A percentile compares a stretch with the other conserved stretches of the same genome.
Evolutionary conservation across 2,888 invertebrate species (phyloP).

Genomic region (Abrostola tripartita): DNA sequence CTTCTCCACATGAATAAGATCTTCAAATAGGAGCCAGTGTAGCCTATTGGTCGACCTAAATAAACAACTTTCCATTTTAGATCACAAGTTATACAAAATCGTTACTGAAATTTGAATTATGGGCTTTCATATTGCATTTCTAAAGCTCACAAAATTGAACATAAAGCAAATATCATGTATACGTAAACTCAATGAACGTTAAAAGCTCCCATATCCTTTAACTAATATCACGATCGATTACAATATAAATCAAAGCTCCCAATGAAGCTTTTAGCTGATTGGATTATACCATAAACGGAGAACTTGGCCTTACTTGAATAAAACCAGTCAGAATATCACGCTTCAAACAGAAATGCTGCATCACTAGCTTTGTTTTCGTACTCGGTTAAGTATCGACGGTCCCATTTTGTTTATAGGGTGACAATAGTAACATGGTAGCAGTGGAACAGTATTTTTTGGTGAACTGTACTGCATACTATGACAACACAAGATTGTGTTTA

Average conservation of each 20-base stretch:
- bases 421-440: too few species aligned
- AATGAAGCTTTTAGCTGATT: conserved; percentile 57
- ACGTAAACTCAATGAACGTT: conserved; percentile 31
- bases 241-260: conserved; percentile 53
- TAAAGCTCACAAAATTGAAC: too few species aligned
- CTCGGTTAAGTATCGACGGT: conserved; percentile 17
- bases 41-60: too few species aligned
- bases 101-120: too few species aligned
- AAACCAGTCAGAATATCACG: conserved; percentile 34
- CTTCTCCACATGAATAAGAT: too few species aligned
- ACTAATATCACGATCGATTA: conserved; percentile 57
- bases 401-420: conserved; percentile 3
- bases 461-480: too few species aligned
- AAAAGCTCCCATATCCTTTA: conserved; percentile 45
- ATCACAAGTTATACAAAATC: too few species aligned
- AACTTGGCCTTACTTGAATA: conserved; percentile 52
- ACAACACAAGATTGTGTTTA: too few species aligned
- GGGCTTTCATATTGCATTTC: too few species aligned
- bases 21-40: too few species aligned
- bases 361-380: conserved; percentile 37
- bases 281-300: conserved; percentile 53
- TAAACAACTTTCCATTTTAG: too few species aligned
- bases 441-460: too few species aligned
- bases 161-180: neutral
- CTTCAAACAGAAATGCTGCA: conserved; percentile 42